These are phyloP conservation scores for Uloborus diversus DNA, from an alignment of 1,140 invertebrate genomes.

Conservation along the genomic window DNA sequence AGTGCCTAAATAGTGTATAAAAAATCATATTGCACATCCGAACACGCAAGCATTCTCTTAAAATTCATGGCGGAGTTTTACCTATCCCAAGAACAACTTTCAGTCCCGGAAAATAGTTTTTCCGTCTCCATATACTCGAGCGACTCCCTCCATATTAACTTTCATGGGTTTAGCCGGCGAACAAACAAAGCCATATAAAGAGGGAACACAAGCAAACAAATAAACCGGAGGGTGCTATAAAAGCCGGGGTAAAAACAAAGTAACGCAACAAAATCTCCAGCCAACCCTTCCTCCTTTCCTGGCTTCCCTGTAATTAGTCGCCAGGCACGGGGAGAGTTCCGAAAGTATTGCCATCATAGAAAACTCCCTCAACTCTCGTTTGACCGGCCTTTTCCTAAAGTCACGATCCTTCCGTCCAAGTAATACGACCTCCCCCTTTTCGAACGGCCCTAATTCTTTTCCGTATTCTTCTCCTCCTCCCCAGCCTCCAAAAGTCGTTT, in stretches of 20 bases:
- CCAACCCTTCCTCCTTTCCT: constrained; percentile 6
- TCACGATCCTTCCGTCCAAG: constrained; percentile 23
- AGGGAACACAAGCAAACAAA: constrained; percentile 9
- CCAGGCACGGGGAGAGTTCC: not conserved
- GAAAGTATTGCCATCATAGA: constrained; percentile 52
- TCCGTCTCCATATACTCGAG: not conserved
- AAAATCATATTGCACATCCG: too few species aligned
- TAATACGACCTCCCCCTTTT: constrained; percentile 31
- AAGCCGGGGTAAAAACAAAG: constrained; percentile 37
- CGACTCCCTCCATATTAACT: constrained; percentile 29
- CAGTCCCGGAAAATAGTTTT: not conserved
- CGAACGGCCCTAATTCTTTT: constrained; percentile 45
- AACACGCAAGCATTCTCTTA: too few species aligned
- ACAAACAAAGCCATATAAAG: constrained; percentile 21
- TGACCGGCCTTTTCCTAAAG: constrained; percentile 35
- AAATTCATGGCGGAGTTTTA: too few species aligned
- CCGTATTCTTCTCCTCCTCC: not conserved
- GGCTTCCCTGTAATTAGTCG: constrained; percentile 38
- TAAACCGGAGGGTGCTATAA: constrained; percentile 29
- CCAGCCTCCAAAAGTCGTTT: constrained; percentile 44
- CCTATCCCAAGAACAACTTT: too few species aligned
- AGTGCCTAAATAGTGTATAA: too few species aligned
- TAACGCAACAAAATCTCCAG: constrained; percentile 24
- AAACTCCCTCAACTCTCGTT: constrained; percentile 52
- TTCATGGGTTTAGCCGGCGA: constrained; percentile 7